Percentiles rank a stretch among this genome's conserved stretches.
These are phyloP conservation scores for Aphaenogaster floridana DNA, from an alignment of 1,140 invertebrate species.

Conservation along the genomic window DNA sequence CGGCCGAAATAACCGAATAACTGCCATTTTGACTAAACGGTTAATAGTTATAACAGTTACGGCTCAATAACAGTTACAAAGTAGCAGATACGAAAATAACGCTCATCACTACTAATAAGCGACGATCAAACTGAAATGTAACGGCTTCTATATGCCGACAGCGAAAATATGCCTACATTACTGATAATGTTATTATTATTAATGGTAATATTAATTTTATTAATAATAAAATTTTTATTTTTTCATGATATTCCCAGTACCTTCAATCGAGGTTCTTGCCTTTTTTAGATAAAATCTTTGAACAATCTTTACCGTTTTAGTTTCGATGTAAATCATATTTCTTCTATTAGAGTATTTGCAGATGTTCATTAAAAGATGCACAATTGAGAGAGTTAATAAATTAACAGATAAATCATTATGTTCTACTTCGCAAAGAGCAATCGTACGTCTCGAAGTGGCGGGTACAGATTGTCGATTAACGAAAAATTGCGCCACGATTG, in stretches of 20 bases:
- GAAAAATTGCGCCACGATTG: constrained; percentile 58
- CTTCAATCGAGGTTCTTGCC: neutral
- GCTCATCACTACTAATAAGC: no score
- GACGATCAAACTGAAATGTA: no score
- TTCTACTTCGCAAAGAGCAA: neutral
- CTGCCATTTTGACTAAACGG: no score
- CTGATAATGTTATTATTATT: neutral
- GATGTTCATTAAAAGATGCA: neutral
- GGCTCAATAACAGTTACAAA: no score
- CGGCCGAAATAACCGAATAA: no score
- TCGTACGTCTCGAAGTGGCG: neutral
- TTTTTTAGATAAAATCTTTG: neutral
- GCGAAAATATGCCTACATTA: no score
- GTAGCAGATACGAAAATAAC: no score
- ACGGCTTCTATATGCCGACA: no score
- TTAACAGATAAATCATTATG: constrained; percentile 11
- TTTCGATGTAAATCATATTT: neutral
- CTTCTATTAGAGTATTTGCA: constrained; percentile 1
- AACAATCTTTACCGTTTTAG: neutral
- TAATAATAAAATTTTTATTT: constrained; percentile 1
- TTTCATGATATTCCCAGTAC: neutral
- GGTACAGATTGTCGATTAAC: constrained; percentile 56
- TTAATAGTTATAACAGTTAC: no score
- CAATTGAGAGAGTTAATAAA: constrained; percentile 2
- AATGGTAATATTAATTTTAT: neutral